Evolutionary conservation across 2,113 vertebrate species (phyloP).

Genomic region (Burhinus bistriatus): DNA sequence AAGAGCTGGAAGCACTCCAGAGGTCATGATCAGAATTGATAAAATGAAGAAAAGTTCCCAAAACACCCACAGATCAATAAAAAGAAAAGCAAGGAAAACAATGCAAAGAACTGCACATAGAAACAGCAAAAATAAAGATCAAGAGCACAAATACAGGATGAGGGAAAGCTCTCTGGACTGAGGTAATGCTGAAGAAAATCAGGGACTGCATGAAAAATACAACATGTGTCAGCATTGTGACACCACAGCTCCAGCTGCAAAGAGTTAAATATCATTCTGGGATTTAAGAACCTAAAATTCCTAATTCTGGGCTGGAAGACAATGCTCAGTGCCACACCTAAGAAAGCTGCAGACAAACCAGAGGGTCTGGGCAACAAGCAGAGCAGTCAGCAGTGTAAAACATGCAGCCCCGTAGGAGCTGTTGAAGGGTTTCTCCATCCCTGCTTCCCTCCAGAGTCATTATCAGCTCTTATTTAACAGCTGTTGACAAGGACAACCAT

Average conservation of each 20-base stretch:
- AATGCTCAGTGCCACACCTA: rapidly evolving
- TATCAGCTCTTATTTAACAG: not conserved
- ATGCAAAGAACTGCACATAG: not conserved
- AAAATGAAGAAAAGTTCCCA: not conserved
- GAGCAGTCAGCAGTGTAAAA: not conserved
- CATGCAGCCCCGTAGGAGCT: rapidly evolving
- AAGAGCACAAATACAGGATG: not conserved
- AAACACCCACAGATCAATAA: conserved; percentile 9
- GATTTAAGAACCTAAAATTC: not conserved
- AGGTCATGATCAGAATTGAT: conserved; percentile 22
- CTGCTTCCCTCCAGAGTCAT: not conserved
- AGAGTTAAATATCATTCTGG: not conserved
- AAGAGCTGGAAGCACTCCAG: conserved; percentile 7
- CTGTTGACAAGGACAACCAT: not conserved
- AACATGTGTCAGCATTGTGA: rapidly evolving
- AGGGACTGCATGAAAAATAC: not conserved
- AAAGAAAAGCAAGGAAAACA: not conserved
- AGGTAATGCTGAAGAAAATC: not conserved
- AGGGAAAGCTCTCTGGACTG: not conserved
- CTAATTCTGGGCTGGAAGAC: not conserved
- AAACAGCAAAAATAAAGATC: not conserved
- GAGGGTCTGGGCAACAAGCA: not conserved
- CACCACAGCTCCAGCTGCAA: not conserved
- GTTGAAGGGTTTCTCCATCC: not conserved
- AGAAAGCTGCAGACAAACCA: not conserved